A percentile compares a stretch with the other conserved stretches of the same genome.
Conservation (phyloP, 2,113 vertebrate species). For the Myotis lucifugus region DNA sequence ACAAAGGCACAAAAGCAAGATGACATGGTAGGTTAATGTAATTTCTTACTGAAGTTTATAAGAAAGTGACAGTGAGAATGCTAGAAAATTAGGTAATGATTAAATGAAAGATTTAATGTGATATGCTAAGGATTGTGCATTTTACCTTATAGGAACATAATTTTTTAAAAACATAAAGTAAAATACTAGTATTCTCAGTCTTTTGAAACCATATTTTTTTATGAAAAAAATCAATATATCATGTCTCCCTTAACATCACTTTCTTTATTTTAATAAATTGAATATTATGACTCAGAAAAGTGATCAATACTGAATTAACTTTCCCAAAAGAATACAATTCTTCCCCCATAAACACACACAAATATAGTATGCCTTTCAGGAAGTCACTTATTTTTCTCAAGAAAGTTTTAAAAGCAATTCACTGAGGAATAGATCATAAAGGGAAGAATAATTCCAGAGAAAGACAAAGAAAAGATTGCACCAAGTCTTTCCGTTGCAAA, state of each 20-base stretch:
- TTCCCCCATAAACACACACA: not conserved
- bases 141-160: constrained; percentile 6
- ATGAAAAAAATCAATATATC: not conserved
- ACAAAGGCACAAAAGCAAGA: not conserved
- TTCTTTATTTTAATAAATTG: constrained; percentile 23
- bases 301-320: constrained; percentile 35
- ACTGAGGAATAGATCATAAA: not conserved
- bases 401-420: not conserved
- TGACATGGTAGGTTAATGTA: not conserved
- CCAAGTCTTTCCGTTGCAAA: not conserved
- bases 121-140: not conserved
- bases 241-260: not conserved
- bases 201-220: not conserved
- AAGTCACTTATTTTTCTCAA: not conserved
- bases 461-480: not conserved
- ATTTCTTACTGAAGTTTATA: not conserved
- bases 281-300: constrained; percentile 41
- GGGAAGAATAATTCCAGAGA: not conserved
- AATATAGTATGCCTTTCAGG: not conserved
- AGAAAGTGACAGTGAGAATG: not conserved
- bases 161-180: not conserved
- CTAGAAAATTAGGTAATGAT: not conserved
- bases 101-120: not conserved
- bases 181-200: not conserved
- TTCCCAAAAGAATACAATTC: not conserved